phyloP scores from a whole-genome alignment of 1,140 invertebrate species.

The Ceratina japonica region DNA sequence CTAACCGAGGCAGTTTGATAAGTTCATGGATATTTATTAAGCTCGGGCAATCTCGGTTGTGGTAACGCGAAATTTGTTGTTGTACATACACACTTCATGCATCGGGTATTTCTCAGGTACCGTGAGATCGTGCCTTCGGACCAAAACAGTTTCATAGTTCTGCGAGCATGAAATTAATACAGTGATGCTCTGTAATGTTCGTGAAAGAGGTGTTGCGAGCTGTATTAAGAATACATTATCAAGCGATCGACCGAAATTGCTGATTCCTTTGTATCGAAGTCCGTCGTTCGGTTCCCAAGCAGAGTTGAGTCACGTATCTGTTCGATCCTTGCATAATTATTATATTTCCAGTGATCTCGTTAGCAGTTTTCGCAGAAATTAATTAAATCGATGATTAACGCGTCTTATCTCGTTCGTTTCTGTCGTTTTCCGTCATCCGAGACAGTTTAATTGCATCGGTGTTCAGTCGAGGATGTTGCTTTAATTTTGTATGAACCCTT shows the following conservation, averaged over 20 bases:
- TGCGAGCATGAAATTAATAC: conserved; percentile 64
- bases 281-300: not conserved
- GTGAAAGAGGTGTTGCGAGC: conserved; percentile 6
- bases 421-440: not conserved
- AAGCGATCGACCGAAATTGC: not conserved
- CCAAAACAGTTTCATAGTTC: conserved; percentile 58
- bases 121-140: conserved; percentile 42
- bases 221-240: conserved; percentile 11
- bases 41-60: not conserved
- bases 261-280: not conserved
- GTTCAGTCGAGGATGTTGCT: not conserved
- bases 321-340: not conserved
- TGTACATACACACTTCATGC: conserved; percentile 47
- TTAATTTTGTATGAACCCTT: too few species aligned
- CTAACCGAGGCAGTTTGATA: too few species aligned
- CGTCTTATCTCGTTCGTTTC: not conserved
- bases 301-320: not conserved
- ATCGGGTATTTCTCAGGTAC: conserved; percentile 50
- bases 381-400: not conserved
- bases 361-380: not conserved
- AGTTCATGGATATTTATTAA: conserved; percentile 1
- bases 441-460: not conserved
- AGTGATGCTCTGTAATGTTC: conserved; percentile 27
- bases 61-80: conserved; percentile 16
- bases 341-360: not conserved